Evolutionary conservation across 2,113 vertebrate genomes (phyloP).

Genomic region (Rhodinocichla rosea): DNA sequence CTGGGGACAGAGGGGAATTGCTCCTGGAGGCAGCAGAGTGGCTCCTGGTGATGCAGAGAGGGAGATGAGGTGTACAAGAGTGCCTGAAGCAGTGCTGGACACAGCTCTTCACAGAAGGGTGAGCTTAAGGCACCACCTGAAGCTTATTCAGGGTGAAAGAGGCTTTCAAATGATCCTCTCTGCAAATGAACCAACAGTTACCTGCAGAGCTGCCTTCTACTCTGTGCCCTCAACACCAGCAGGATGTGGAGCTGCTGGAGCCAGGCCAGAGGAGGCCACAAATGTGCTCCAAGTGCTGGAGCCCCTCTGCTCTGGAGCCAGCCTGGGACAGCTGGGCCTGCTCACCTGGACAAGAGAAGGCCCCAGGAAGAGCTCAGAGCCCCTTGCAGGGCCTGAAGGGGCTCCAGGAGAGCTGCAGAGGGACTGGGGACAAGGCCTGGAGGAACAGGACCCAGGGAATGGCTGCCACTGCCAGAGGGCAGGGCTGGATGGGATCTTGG

Average conservation of each 20-base stretch:
- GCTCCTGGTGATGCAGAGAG: background rate
- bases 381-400: background rate
- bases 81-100: background rate
- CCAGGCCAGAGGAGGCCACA: background rate
- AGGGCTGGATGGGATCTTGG: background rate
- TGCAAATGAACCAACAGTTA: background rate
- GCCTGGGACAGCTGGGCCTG: background rate
- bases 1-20: background rate
- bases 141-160: background rate
- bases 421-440: background rate
- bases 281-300: accelerated
- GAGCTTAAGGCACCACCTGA: too few relatives aligned
- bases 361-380: background rate
- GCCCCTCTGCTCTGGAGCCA: background rate
- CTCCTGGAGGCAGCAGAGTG: background rate
- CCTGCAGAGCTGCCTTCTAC: background rate
- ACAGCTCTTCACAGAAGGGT: background rate
- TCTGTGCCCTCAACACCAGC: background rate
- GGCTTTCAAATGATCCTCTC: background rate
- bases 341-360: background rate
- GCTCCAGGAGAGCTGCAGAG: background rate
- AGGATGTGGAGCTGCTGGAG: background rate
- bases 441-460: background rate
- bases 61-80: background rate
- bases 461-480: background rate